phyloP scores from a whole-genome alignment of 2,113 vertebrate genomes.

The Formicarius rufipectus region DNA sequence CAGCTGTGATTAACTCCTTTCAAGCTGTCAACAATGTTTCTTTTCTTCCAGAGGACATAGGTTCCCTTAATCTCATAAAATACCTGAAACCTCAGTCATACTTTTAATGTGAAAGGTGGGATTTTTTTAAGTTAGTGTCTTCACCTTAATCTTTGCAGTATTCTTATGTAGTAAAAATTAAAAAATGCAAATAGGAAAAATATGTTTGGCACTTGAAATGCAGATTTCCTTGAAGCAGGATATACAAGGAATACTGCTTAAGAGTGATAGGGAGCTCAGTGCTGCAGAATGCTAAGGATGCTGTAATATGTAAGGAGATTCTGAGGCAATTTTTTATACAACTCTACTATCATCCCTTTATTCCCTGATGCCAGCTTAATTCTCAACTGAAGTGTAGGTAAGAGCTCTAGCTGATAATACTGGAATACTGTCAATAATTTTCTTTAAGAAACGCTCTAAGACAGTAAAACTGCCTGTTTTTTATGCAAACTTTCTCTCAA shows the following conservation, averaged over 20 bases:
- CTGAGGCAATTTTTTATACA: background rate
- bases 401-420: background rate
- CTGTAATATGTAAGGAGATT: background rate
- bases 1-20: background rate
- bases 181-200: background rate
- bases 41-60: background rate
- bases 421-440: background rate
- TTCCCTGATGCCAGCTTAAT: background rate
- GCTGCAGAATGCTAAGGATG: background rate
- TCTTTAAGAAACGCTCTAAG: background rate
- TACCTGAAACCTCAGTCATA: background rate
- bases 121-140: accelerated
- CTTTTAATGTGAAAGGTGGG: background rate
- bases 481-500: background rate
- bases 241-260: background rate
- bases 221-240: background rate
- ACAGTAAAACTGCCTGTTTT: background rate
- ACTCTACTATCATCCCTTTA: background rate
- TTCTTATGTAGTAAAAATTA: background rate
- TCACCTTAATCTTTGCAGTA: background rate
- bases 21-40: background rate
- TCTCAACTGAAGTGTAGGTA: background rate
- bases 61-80: background rate
- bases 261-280: background rate
- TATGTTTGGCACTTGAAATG: background rate